A percentile compares a stretch with the other conserved stretches of the same genome.
phyloP scores from a whole-genome alignment of 2,797 vertebrate genomes.

The Triplophysa bombifrons region DNA sequence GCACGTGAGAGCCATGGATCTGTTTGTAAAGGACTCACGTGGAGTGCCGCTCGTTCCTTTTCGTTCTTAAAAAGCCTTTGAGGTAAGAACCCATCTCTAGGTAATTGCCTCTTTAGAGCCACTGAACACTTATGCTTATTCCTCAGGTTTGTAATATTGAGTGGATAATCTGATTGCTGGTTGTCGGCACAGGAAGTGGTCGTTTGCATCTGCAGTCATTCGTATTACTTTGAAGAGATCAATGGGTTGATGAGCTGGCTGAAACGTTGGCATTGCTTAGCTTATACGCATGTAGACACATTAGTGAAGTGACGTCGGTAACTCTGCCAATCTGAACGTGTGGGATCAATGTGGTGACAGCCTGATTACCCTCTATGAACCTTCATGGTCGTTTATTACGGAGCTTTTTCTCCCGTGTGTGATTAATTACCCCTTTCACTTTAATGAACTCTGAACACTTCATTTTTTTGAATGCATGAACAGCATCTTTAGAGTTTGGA shows the following conservation, averaged over 20 bases:
- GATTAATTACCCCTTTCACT: constrained; percentile 45
- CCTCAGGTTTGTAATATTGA: constrained; percentile 44
- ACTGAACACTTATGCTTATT: constrained; percentile 42
- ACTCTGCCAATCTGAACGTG: constrained; percentile 43
- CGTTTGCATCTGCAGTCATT: neutral
- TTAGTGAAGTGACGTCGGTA: neutral
- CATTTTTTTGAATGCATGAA: constrained; percentile 10
- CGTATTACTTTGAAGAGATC: neutral
- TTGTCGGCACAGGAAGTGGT: constrained; percentile 14
- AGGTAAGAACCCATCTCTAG: constrained; percentile 36
- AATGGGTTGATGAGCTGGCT: constrained; percentile 4
- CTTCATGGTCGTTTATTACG: constrained; percentile 29
- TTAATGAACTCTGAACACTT: constrained; percentile 17
- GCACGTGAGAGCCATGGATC: constrained; percentile 27
- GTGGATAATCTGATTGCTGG: constrained; percentile 50
- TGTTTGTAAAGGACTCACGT: constrained; percentile 22
- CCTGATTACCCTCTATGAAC: constrained; percentile 42
- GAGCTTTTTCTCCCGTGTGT: constrained; percentile 13
- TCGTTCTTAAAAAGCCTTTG: constrained; percentile 28
- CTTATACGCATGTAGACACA: neutral
- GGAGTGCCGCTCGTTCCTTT: constrained; percentile 15
- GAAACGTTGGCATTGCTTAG: neutral
- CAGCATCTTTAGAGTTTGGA: neutral
- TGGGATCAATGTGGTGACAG: constrained; percentile 40
- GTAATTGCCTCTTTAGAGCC: constrained; percentile 44